Evolutionary conservation across 2,113 vertebrate genomes (phyloP).

Genomic region (Bubo bubo): DNA sequence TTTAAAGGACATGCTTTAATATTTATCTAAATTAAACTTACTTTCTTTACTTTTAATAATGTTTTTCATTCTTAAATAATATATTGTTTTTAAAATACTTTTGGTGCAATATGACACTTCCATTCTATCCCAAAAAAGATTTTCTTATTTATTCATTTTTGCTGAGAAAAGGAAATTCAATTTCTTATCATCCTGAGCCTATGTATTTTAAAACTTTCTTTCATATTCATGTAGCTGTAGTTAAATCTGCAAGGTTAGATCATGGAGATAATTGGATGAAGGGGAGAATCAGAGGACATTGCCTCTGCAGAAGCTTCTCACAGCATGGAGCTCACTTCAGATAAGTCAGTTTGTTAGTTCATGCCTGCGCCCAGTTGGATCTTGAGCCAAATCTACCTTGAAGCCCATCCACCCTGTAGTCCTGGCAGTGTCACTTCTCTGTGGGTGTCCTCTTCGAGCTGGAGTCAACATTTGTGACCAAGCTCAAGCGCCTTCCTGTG

Average conservation of each 20-base stretch:
- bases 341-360: neutral
- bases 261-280: neutral
- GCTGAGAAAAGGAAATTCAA: neutral
- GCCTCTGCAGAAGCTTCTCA: neutral
- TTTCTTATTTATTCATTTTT: neutral
- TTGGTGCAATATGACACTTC: neutral
- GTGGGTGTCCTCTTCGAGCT: neutral
- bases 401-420: neutral
- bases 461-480: neutral
- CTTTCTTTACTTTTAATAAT: neutral
- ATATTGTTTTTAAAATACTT: neutral
- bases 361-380: neutral
- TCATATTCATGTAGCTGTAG: neutral
- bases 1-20: neutral
- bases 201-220: neutral
- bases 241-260: neutral
- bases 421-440: neutral
- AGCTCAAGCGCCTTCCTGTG: rapidly evolving
- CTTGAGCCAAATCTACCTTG: neutral
- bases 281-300: neutral
- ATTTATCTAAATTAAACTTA: neutral
- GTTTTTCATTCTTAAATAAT: neutral
- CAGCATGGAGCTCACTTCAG: neutral
- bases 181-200: neutral
- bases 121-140: neutral